Percentiles rank a stretch among this genome's conserved stretches.
These are phyloP conservation scores for Stichopus chloronotus DNA, from an alignment of 35 echinoderm and acorn worm species.

Conservation along the genomic window DNA sequence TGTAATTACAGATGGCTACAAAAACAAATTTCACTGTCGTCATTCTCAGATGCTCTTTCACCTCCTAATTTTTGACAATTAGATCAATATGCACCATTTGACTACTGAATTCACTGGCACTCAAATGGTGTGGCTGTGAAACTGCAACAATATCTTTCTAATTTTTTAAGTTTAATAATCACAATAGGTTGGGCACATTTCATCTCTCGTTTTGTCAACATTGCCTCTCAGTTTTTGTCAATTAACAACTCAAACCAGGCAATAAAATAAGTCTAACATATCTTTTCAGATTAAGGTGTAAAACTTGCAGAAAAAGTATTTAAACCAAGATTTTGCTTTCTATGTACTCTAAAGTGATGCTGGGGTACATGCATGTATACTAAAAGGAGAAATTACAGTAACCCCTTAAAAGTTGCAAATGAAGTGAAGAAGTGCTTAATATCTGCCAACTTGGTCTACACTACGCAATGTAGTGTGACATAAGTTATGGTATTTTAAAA, in stretches of 20 bases:
- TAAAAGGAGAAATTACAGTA: constrained; percentile 2
- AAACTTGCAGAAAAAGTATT: constrained; percentile 21
- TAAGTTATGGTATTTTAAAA: too few species aligned
- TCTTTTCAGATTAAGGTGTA: constrained; percentile 10
- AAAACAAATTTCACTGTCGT: too few species aligned
- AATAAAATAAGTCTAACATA: constrained; percentile 2
- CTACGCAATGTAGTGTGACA: constrained; percentile 1
- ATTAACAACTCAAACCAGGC: constrained; percentile 23
- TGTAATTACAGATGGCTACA: too few species aligned
- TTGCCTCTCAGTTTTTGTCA: neutral
- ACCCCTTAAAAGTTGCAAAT: constrained; percentile 12
- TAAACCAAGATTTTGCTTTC: constrained; percentile 17
- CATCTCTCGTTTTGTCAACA: constrained; percentile 9
- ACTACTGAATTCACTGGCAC: too few species aligned
- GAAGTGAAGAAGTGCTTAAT: constrained; percentile 1
- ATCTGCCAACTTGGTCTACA: neutral
- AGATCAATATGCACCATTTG: too few species aligned
- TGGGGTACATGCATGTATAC: constrained; percentile 27
- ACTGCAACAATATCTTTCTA: too few species aligned
- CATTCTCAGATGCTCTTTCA: too few species aligned
- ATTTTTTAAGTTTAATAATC: too few species aligned
- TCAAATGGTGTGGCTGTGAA: too few species aligned
- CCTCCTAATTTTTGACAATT: too few species aligned
- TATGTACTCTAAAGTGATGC: neutral
- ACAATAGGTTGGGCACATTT: constrained; percentile 24